Evolutionary conservation across 2,888 invertebrate species (phyloP).

Genomic region (Euspilapteryx auroguttella): DNA sequence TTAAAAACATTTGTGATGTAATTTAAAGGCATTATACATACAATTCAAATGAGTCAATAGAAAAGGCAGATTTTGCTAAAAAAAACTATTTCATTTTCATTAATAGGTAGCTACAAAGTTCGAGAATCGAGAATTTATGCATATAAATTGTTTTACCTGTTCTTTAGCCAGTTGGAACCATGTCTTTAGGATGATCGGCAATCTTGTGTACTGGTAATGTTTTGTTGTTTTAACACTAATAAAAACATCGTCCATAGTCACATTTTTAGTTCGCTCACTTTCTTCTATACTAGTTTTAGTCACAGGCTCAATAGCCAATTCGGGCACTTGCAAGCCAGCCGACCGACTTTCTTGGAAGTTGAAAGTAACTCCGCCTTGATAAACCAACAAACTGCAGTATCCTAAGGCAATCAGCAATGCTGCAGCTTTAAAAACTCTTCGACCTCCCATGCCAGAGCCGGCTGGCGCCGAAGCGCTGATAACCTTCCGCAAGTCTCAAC

Average conservation of each 20-base stretch:
- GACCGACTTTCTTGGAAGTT: constrained; percentile 50
- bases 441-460: constrained; percentile 44
- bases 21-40: too few relatives aligned
- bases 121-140: too few relatives aligned
- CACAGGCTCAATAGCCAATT: constrained; percentile 51
- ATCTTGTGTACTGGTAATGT: constrained; percentile 80
- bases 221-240: constrained; percentile 95
- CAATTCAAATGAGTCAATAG: too few relatives aligned
- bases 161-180: constrained; percentile 93
- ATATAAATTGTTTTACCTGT: too few relatives aligned
- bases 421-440: constrained; percentile 48
- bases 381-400: constrained; percentile 64
- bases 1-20: too few relatives aligned
- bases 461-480: constrained; percentile 38
- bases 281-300: constrained; percentile 40
- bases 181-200: constrained; percentile 88
- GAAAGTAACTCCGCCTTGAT: constrained; percentile 58
- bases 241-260: constrained; percentile 84
- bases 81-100: too few relatives aligned
- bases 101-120: too few relatives aligned
- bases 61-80: too few relatives aligned
- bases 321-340: constrained; percentile 41
- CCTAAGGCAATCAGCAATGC: constrained; percentile 56
- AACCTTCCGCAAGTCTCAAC: constrained; percentile 25
- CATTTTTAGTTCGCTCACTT: constrained; percentile 38